These are phyloP conservation scores for Etia nguti DNA, from an alignment of 2,113 vertebrate genomes.

Conservation along the genomic window DNA sequence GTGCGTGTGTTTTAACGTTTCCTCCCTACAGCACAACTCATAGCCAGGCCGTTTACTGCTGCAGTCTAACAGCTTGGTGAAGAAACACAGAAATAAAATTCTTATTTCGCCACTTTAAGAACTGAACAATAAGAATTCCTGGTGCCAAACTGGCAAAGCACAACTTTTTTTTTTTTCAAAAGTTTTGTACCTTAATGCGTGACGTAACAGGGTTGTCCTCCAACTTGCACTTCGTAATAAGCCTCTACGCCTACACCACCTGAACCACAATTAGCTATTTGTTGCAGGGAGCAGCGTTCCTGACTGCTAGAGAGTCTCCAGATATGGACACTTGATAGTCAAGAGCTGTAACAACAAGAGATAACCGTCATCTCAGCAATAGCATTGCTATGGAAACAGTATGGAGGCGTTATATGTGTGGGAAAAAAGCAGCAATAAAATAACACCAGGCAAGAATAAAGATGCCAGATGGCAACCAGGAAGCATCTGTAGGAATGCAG, in stretches of 20 bases:
- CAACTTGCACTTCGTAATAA: slow-evolving; percentile 11
- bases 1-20: not conserved
- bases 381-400: slow-evolving; percentile 70
- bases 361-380: slow-evolving; percentile 48
- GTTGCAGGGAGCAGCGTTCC: slow-evolving; percentile 38
- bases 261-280: slow-evolving; percentile 44
- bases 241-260: slow-evolving; percentile 42
- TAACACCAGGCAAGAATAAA: slow-evolving; percentile 45
- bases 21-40: not conserved
- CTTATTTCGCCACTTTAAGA: not conserved
- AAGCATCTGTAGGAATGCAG: slow-evolving; percentile 46
- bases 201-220: slow-evolving; percentile 6
- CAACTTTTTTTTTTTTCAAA: not conserved
- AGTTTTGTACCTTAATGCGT: not conserved
- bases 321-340: slow-evolving; percentile 65
- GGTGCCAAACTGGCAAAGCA: not conserved
- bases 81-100: not conserved
- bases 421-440: slow-evolving; percentile 54
- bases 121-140: not conserved
- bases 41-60: not conserved
- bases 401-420: slow-evolving; percentile 65
- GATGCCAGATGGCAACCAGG: slow-evolving; percentile 47
- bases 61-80: too few relatives aligned
- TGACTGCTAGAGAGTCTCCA: slow-evolving; percentile 56
- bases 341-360: slow-evolving; percentile 56